Evolutionary conservation across 2,797 vertebrate species (phyloP).

Genomic region (Dromococcyx pavoninus): DNA sequence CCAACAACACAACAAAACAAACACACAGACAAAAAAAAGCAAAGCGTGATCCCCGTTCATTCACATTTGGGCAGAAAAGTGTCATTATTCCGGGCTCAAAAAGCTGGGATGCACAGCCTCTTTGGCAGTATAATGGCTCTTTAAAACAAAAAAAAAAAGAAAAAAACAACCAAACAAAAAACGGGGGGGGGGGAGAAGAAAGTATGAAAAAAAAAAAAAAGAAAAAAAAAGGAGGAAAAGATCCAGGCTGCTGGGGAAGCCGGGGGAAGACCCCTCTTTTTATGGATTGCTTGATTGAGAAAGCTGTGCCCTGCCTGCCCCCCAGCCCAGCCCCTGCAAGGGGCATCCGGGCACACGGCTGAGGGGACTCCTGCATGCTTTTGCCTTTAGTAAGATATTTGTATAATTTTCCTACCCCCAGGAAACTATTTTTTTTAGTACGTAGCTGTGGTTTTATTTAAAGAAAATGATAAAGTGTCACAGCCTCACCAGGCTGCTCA

Average conservation of each 20-base stretch:
- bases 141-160: background rate
- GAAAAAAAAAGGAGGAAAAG: rapidly evolving
- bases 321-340: no score
- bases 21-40: background rate
- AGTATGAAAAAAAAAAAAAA: no score
- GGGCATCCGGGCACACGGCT: no score
- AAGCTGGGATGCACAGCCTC: slow-evolving; percentile 23
- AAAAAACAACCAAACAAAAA: background rate
- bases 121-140: background rate
- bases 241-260: background rate
- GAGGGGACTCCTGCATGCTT: background rate
- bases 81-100: slow-evolving; percentile 28
- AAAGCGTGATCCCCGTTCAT: background rate
- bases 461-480: slow-evolving; percentile 41
- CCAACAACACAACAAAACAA: background rate
- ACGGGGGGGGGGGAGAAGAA: no score
- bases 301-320: background rate
- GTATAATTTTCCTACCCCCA: slow-evolving; percentile 45
- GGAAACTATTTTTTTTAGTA: background rate
- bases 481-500: slow-evolving; percentile 40
- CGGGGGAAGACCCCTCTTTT: background rate
- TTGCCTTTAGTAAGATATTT: slow-evolving; percentile 64
- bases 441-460: slow-evolving; percentile 25
- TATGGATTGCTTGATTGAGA: background rate
- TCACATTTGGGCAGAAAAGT: slow-evolving; percentile 41